Conservation (phyloP, 1,140 invertebrate species). For the Meloidogyne exigua region DNA sequence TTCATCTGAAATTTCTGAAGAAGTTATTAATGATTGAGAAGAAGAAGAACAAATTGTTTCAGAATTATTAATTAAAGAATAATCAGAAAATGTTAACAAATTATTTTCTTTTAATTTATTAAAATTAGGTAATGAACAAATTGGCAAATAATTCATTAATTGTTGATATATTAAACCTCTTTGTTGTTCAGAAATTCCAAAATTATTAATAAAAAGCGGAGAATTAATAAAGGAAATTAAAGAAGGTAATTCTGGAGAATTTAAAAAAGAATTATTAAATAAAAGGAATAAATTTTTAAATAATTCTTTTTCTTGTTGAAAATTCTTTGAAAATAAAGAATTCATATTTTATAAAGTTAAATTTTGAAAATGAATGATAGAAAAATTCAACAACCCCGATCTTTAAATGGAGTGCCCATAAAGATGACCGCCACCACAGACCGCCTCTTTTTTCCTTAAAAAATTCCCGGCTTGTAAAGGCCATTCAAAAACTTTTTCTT, state of each 20-base stretch:
- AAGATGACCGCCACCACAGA: not conserved
- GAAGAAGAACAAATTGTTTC: no score
- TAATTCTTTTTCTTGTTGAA: not conserved
- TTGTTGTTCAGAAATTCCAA: not conserved
- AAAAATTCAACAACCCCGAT: not conserved
- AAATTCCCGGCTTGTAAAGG: constrained; percentile 4
- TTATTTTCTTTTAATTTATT: no score
- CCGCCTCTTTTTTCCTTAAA: not conserved
- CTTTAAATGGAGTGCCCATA: not conserved
- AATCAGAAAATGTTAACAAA: not conserved
- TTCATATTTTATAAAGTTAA: not conserved
- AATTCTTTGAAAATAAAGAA: not conserved
- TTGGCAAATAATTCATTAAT: not conserved
- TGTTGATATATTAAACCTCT: no score
- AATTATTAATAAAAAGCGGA: not conserved
- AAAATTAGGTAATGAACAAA: not conserved
- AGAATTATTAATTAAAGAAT: not conserved
- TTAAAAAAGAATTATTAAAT: not conserved
- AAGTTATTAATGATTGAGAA: not conserved
- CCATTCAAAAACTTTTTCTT: not conserved
- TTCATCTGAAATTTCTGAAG: not conserved
- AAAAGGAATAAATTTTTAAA: not conserved
- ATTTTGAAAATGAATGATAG: not conserved
- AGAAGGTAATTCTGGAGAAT: not conserved
- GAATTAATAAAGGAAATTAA: not conserved